phyloP scores from a whole-genome alignment of 2,113 vertebrate genomes.

The Seriola quinqueradiata region DNA sequence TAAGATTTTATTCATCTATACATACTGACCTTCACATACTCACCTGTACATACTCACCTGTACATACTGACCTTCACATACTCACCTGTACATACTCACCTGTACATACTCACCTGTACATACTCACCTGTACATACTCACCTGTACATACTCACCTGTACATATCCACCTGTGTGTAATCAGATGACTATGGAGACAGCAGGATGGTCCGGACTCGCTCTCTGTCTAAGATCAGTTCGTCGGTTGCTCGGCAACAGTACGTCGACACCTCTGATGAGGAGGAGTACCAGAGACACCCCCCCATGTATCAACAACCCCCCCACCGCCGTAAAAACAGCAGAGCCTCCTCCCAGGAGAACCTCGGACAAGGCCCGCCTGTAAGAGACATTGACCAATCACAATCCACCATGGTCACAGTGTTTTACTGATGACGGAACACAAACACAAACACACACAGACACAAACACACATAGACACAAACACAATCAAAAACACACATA shows the following conservation, averaged over 20 bases:
- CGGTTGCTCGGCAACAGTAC: slow-evolving; percentile 74
- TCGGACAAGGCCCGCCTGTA: slow-evolving; percentile 70
- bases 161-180: background rate
- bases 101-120: background rate
- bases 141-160: background rate
- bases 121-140: too few species aligned
- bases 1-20: too few species aligned
- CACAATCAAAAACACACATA: too few species aligned
- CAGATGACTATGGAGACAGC: slow-evolving; percentile 70
- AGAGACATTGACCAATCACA: slow-evolving; percentile 6
- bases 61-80: too few species aligned
- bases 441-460: too few species aligned
- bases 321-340: slow-evolving; percentile 79
- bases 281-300: slow-evolving; percentile 41
- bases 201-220: slow-evolving; percentile 80
- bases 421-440: too few species aligned
- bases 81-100: too few species aligned
- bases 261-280: slow-evolving; percentile 93
- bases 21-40: too few species aligned
- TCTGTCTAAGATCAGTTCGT: slow-evolving; percentile 82
- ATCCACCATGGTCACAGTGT: too few species aligned
- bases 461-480: too few species aligned
- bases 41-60: too few species aligned
- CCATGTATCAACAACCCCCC: slow-evolving; percentile 78
- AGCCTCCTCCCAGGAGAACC: slow-evolving; percentile 86